Evolutionary conservation across 2,888 invertebrate genomes (phyloP), one percentile per base, ranked within the genome.

Genomic region (Sthenelais limicola): DNA sequence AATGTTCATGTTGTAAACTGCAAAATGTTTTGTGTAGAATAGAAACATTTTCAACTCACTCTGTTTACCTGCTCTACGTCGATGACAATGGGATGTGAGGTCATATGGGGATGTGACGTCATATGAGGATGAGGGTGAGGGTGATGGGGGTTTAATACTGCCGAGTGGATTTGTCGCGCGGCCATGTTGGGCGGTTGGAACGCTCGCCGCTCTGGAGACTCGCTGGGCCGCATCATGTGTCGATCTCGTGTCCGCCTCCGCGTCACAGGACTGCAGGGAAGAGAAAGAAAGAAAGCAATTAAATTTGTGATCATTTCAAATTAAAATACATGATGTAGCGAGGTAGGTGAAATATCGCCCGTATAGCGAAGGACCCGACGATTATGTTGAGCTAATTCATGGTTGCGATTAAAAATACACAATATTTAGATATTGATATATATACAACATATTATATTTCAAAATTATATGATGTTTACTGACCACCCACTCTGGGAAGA

Each of bases 91-190:
- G 71, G 71, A 49, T 71, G 71, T 1, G 80, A 77, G 58, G 78
- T 80, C 52, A 79, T 81, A 32, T 78, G 81, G 12, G 71, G 71
- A 32, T 71, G 71, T 24, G 81, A 77, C 67, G 78, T 80, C 52
- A 79, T 81, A 32, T 78, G 81, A 30, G 70, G 54, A 28, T 70
- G 70, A 68, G 87, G 83, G 67, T 89, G 88, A 76, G 88, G 85
- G 80, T 85, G 88, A 79, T 74, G 74, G 49, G 69, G 72, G 35
- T 68, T 71, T 75, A 82, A 80, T 68, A 89, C 88, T 68, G 89
- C 88, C 18, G 86, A 82, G 76, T 86, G 88, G 68, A 86, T 84
- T 75, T 84, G 84, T 51, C 83, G 81, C 12, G 80, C 76, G 52
- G 81, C 74, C 68, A 78, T 68, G 68, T 73, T 72, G 30, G 83